Percentiles rank a stretch among this genome's conserved stretches.
phyloP scores from a whole-genome alignment of 1,140 invertebrate genomes.

The Vollenhovia emeryi region DNA sequence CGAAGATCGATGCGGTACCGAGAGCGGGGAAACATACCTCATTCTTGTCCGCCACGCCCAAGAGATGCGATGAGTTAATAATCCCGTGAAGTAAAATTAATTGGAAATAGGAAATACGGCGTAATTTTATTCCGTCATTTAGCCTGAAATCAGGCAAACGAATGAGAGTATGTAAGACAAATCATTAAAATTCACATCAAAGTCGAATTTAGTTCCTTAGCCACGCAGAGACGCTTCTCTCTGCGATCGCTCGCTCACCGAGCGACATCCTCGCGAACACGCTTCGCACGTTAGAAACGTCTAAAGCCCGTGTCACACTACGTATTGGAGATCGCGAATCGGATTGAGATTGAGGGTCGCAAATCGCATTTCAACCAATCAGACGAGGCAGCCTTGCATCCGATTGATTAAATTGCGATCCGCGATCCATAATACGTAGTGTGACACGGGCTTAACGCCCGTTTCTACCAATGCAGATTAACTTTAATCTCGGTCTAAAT shows the following conservation, averaged over 20 bases:
- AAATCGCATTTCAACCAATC: no score
- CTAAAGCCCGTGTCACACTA: no score
- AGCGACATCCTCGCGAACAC: not conserved
- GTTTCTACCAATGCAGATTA: no score
- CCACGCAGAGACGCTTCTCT: not conserved
- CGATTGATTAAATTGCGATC: no score
- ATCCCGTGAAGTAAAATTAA: not conserved
- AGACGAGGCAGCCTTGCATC: no score
- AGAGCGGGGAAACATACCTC: constrained; percentile 12
- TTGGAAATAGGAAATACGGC: not conserved
- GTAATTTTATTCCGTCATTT: not conserved
- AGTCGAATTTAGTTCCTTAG: not conserved
- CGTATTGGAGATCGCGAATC: no score
- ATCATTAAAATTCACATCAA: not conserved
- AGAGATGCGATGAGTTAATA: not conserved
- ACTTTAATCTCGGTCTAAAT: no score
- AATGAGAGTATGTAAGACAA: not conserved
- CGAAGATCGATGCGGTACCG: constrained; percentile 57
- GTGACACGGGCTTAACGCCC: no score
- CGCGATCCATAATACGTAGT: no score
- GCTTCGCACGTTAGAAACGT: not conserved
- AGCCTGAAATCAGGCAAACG: not conserved
- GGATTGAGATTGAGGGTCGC: no score
- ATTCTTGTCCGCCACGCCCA: not conserved
- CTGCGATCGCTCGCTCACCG: not conserved